Conservation (phyloP, 1,140 invertebrate genomes). For the Brachionus calyciflorus region DNA sequence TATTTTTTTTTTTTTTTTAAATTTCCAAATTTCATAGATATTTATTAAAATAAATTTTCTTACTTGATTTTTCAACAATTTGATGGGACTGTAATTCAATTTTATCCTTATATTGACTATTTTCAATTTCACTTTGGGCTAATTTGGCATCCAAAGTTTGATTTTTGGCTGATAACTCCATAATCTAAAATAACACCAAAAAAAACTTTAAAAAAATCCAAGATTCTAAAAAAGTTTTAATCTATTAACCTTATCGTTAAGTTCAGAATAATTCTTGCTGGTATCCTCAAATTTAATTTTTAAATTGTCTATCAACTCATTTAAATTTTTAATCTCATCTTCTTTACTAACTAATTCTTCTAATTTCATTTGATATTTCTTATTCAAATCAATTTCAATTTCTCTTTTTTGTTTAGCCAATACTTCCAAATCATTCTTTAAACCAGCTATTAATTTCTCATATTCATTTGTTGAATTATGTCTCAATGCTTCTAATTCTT, state of each 20-base stretch:
- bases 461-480: slow-evolving; percentile 49
- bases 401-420: slow-evolving; percentile 53
- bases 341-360: slow-evolving; percentile 54
- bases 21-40: too few relatives aligned
- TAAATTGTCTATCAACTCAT: slow-evolving; percentile 49
- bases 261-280: neutral
- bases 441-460: slow-evolving; percentile 49
- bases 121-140: neutral
- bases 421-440: slow-evolving; percentile 53
- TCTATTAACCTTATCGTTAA: too few relatives aligned
- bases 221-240: too few relatives aligned
- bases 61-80: slow-evolving; percentile 23
- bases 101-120: slow-evolving; percentile 8
- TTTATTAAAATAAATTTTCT: neutral
- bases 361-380: slow-evolving; percentile 54
- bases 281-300: slow-evolving; percentile 10
- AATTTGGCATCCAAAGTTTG: neutral
- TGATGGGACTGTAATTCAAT: slow-evolving; percentile 3
- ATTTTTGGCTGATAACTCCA: neutral
- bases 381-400: slow-evolving; percentile 53
- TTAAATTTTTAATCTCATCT: slow-evolving; percentile 52
- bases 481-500: slow-evolving; percentile 55
- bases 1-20: too few relatives aligned
- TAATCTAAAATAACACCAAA: neutral
- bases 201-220: too few relatives aligned